phyloP scores from a whole-genome alignment of 2,888 invertebrate genomes.

The Poecilobothrus nobilitatus region DNA sequence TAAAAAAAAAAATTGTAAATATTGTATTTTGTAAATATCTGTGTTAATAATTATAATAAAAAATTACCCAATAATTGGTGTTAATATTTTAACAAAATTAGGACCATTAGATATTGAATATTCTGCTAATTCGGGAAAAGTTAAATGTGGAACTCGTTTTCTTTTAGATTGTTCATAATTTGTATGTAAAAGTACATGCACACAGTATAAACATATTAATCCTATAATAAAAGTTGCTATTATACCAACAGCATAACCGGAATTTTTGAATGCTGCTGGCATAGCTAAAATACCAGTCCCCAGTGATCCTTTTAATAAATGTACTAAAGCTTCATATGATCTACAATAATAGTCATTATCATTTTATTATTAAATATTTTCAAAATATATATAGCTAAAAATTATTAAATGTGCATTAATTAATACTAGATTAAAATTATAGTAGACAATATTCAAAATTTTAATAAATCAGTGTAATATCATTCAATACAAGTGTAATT shows the following conservation, averaged over 20 bases:
- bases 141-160: constrained; percentile 48
- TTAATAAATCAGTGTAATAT: too few species aligned
- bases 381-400: too few species aligned
- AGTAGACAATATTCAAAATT: too few species aligned
- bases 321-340: constrained; percentile 16
- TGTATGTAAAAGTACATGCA: constrained; percentile 58
- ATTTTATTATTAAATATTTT: too few species aligned
- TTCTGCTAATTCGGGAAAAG: constrained; percentile 68
- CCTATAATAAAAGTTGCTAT: constrained; percentile 69
- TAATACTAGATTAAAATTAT: too few species aligned
- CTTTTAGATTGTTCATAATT: constrained; percentile 8
- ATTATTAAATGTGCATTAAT: too few species aligned
- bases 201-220: constrained; percentile 72
- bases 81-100: constrained; percentile 49
- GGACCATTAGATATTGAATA: constrained; percentile 66
- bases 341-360: constrained; percentile 11
- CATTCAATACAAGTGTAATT: too few species aligned
- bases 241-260: constrained; percentile 69
- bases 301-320: constrained; percentile 68
- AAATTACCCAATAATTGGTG: constrained; percentile 55
- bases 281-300: constrained; percentile 89
- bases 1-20: constrained; percentile 23
- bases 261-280: constrained; percentile 80
- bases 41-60: not conserved
- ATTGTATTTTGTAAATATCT: not conserved